Conservation (phyloP, 2,888 invertebrate species). For the Sarcophaga variegata region DNA sequence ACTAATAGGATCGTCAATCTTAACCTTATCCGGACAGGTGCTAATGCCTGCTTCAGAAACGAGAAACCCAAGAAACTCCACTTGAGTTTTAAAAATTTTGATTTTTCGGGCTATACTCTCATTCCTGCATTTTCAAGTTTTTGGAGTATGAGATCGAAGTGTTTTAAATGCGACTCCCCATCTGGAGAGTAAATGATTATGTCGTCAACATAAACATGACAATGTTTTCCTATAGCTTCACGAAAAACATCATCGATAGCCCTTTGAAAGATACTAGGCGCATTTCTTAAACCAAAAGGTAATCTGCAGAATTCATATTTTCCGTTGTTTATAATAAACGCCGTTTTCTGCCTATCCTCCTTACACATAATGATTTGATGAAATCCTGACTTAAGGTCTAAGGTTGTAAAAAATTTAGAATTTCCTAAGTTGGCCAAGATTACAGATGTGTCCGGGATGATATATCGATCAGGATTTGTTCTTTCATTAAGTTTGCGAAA, state of each 20-base stretch:
- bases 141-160: background rate
- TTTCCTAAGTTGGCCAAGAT: slow-evolving; percentile 30
- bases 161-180: background rate
- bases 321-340: too few relatives aligned
- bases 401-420: slow-evolving; percentile 39
- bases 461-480: slow-evolving; percentile 30
- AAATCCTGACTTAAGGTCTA: slow-evolving; percentile 47
- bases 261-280: too few relatives aligned
- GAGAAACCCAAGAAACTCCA: background rate
- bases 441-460: slow-evolving; percentile 24
- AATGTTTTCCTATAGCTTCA: slow-evolving; percentile 7
- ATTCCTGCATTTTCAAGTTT: background rate
- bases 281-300: background rate
- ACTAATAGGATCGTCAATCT: slow-evolving; percentile 57
- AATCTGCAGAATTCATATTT: background rate
- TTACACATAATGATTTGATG: slow-evolving; percentile 42
- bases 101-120: slow-evolving; percentile 6
- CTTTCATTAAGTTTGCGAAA: slow-evolving; percentile 44
- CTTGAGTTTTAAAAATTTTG: slow-evolving; percentile 13
- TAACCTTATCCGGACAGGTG: slow-evolving; percentile 16
- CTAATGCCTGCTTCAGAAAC: slow-evolving; percentile 9
- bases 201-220: slow-evolving; percentile 9
- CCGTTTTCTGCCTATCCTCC: slow-evolving; percentile 35
- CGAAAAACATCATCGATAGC: background rate
- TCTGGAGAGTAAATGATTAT: slow-evolving; percentile 24